A percentile compares a stretch with the other conserved stretches of the same genome.
These are phyloP conservation scores for Dipodomys spectabilis DNA, from an alignment of 2,113 vertebrate genomes.

Conservation along the genomic window DNA sequence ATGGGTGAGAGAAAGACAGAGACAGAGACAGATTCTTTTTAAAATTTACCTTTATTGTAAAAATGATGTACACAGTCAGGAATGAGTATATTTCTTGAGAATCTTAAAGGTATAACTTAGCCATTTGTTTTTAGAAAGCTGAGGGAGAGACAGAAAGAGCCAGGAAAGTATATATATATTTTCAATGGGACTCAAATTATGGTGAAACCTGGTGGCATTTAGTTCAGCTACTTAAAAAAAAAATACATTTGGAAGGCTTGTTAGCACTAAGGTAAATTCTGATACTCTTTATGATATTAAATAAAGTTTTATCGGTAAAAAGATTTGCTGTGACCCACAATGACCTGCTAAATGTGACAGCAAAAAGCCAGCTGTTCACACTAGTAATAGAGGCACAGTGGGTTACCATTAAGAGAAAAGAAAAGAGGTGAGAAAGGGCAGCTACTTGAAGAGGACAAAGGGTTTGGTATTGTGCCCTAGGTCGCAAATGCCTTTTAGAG, in stretches of 20 bases:
- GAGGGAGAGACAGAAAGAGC: background rate
- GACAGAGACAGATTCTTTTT: too few relatives aligned
- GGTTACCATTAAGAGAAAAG: background rate
- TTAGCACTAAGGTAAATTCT: background rate
- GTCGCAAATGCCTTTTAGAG: background rate
- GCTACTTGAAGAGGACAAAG: background rate
- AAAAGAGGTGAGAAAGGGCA: background rate
- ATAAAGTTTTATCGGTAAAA: background rate
- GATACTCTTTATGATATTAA: background rate
- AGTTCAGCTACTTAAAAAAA: constrained; percentile 11
- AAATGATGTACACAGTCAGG: too few relatives aligned
- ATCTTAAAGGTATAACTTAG: background rate
- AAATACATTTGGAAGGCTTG: background rate
- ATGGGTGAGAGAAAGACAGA: background rate
- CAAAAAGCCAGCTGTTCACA: background rate
- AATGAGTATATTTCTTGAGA: background rate
- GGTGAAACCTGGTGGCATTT: background rate
- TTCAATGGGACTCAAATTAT: background rate
- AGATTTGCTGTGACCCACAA: background rate
- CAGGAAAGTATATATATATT: background rate
- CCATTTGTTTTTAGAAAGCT: background rate
- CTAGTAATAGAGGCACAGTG: background rate
- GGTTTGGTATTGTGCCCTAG: background rate
- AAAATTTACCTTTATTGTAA: too few relatives aligned
- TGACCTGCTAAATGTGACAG: background rate